Conservation (phyloP, 2,797 vertebrate species). For the Selene dorsalis region DNA sequence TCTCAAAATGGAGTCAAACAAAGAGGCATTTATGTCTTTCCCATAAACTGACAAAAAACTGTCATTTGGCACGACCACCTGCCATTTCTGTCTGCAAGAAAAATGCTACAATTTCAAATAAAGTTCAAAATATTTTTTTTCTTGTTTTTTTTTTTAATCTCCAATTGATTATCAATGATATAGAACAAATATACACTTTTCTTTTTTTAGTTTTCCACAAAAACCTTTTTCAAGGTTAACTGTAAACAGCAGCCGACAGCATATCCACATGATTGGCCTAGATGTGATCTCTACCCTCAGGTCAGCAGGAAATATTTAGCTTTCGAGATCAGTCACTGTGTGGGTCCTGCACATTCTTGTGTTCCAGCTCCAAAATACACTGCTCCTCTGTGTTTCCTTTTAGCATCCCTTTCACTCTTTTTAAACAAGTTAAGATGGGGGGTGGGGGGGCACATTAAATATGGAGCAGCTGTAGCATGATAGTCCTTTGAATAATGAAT, state of each 20-base stretch:
- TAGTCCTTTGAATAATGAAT: constrained; percentile 80
- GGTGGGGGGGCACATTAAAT: constrained; percentile 67
- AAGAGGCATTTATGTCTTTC: constrained; percentile 4
- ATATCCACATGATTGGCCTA: constrained; percentile 56
- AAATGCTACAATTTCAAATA: background rate
- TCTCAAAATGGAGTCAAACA: constrained; percentile 64
- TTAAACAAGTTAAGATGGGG: constrained; percentile 67
- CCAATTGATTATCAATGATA: background rate
- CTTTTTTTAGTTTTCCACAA: constrained; percentile 15
- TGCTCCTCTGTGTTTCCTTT: constrained; percentile 33
- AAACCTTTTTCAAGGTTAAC: constrained; percentile 46
- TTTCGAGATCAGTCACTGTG: constrained; percentile 44
- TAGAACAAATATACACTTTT: background rate
- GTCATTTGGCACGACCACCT: background rate
- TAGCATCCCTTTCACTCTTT: constrained; percentile 51
- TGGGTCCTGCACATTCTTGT: constrained; percentile 36
- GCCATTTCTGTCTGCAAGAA: background rate
- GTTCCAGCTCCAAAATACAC: constrained; percentile 20
- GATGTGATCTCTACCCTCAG: constrained; percentile 58
- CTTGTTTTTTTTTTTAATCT: too few relatives aligned
- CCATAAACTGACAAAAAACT: constrained; percentile 4
- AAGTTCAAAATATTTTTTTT: background rate
- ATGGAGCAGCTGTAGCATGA: constrained; percentile 74
- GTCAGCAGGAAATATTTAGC: constrained; percentile 58
- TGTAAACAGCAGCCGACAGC: constrained; percentile 32